Evolutionary conservation across 2,113 vertebrate species (phyloP), one percentile per base, ranked within the genome.

Genomic region (Ciconia stormi): DNA sequence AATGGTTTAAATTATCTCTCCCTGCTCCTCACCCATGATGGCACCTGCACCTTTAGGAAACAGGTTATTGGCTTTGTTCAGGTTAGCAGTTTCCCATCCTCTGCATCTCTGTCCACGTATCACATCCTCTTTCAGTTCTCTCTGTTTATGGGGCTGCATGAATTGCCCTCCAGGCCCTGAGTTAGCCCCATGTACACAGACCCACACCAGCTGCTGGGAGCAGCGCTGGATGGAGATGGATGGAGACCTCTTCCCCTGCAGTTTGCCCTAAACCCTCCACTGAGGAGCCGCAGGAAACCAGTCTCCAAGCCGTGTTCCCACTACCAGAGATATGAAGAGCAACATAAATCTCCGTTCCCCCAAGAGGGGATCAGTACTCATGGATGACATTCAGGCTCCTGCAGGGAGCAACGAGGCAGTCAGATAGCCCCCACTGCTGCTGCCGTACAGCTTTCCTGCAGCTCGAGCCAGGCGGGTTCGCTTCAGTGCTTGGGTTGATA

Each of bases 141-240:
- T n/a, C 50, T 88, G 17, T 79, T 84, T 34, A 25, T 44, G 42
- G 55, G 46, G 23, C 21, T 27, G 23, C 19, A 29, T 13, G 23
- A 85, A 58, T 66, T 81, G 13, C 15, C 32, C 42, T 44, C 34
- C 21, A 16, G 16, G 52, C 32, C 19, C 49, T 61, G 53, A 80
- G 44, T 30, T 38, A 86, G 53, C 26, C 32, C 34, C 18, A 21
- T 0, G 0, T n/a, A 40, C 1, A 1, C 47, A 91, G 25, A 59
- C 26, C 23, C 66, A 47, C 22, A 65, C 4, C 19, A 53, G 47
- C 13, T 1, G 1, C 42, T 77, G 58, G 14, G 27, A 84, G 22
- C 40, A 38, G 46, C 1, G 1, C 42, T 85, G 36, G 63, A 38
- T 63, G 50, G 56, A 81, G 49, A 44, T 16, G 16, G 58, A 81